phyloP scores from a whole-genome alignment of 2,113 vertebrate genomes.

The Carassius carassius region DNA sequence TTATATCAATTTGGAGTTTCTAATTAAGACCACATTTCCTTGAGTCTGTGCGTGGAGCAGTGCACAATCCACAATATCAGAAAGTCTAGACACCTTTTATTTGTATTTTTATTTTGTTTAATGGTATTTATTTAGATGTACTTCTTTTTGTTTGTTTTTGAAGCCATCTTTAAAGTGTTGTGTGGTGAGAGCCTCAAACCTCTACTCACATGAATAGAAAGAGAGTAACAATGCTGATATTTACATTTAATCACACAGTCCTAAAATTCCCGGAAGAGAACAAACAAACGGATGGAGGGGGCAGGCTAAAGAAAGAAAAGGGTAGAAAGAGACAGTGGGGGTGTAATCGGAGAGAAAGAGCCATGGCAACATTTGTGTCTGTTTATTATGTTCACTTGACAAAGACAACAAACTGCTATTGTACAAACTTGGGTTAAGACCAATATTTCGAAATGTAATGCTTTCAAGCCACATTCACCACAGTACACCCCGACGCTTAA shows the following conservation, averaged over 20 bases:
- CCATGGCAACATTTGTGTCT: conserved; percentile 61
- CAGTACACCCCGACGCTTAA: neutral
- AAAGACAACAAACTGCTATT: conserved; percentile 7
- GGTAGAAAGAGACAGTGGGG: neutral
- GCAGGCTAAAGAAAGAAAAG: neutral
- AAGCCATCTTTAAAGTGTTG: neutral
- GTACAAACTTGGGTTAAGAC: neutral
- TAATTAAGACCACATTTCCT: conserved; percentile 66
- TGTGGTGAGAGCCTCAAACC: conserved; percentile 29
- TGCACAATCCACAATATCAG: neutral
- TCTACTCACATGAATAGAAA: conserved; percentile 8
- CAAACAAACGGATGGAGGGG: neutral
- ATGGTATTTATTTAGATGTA: conserved; percentile 1
- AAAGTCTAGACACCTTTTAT: neutral
- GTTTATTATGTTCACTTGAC: conserved; percentile 27
- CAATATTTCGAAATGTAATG: neutral
- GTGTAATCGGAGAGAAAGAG: conserved; percentile 39
- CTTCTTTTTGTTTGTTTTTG: neutral
- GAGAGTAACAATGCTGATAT: conserved; percentile 6
- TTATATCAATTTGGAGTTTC: conserved; percentile 69
- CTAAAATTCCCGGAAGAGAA: conserved; percentile 4
- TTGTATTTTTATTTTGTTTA: neutral
- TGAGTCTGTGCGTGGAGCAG: conserved; percentile 60
- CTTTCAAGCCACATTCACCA: neutral
- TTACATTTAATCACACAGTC: conserved; percentile 25